Base-by-base conservation (phyloP, 92 coral and sea anemone species). In the Zoanthus sansibaricus region DNA sequence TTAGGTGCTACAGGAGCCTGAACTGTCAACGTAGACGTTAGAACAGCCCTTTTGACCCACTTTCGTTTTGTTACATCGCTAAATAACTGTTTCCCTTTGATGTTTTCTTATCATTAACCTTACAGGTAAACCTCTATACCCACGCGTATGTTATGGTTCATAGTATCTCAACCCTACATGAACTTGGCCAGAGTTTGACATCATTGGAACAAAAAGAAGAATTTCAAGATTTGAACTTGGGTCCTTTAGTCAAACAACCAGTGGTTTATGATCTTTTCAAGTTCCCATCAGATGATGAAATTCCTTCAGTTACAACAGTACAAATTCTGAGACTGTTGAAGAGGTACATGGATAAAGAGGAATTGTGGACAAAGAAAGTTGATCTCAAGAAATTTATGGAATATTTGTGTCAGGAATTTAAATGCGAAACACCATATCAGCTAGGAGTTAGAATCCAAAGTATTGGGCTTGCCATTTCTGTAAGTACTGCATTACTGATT, bases 131-230 rank as follows among this genome's bases (percentile, higher is more conserved):
- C 75, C 90, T 93, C 62, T 96, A 87, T 69, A 83, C 88, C 13
- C 98, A 93, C 44, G 98, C 98, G 0, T 96, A 92, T 86, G 94
- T 94, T n/a, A 89, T 94, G 96, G 91, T 92, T 4, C 96, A 90
- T 87, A 91, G 98, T 31, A 91, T 96, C 20, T 78, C 95, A 9
- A 96, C 98, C 3, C 82, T 96, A 12, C 51, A 90, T 79, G 98
- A 96, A 75, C 88, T 96, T 25, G 83, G 91, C 31, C 93, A 92
- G 78, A 83, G 94, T 82, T 83, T 96, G 88, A 92, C 98, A 0
- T 84, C 86, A 62, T 77, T 96, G 42, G 71, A 76, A 32, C 93
- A 87, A 21, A 92, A 94, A 54, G 71, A 84, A 70, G 96, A 92
- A 79, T 96, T 94, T 69, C 83, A 83, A 71, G 98, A 96, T 37